Evolutionary conservation across 2,797 vertebrate species (phyloP).

Genomic region (Pipistrellus nathusii): DNA sequence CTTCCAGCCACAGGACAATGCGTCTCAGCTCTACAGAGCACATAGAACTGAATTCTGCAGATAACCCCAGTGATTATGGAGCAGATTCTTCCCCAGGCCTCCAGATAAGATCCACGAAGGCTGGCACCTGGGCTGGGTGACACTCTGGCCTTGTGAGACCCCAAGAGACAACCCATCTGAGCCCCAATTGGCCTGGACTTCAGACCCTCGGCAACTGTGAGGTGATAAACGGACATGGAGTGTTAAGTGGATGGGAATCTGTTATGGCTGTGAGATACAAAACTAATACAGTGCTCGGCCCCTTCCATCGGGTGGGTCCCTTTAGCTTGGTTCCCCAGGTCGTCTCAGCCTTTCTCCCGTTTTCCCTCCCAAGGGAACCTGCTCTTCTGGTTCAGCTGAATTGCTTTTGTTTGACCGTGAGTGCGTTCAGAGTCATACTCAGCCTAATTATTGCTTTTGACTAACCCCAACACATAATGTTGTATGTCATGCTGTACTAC

Average conservation of each 20-base stretch:
- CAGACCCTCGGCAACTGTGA: accelerated
- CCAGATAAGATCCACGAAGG: neutral
- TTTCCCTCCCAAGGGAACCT: neutral
- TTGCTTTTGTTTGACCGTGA: constrained; percentile 77
- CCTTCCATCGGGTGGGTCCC: neutral
- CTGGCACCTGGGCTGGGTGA: neutral
- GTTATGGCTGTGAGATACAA: accelerated
- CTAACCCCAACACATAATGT: constrained; percentile 83
- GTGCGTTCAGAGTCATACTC: constrained; percentile 61
- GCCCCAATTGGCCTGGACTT: neutral
- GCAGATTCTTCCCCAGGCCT: neutral
- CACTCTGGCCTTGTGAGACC: neutral
- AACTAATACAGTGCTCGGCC: accelerated
- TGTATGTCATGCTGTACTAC: constrained; percentile 85
- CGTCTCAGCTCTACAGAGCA: no score
- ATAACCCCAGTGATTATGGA: no score
- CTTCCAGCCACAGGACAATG: neutral
- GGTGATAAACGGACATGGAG: accelerated
- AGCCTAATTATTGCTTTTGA: constrained; percentile 86
- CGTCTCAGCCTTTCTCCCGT: accelerated
- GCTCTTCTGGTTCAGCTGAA: neutral
- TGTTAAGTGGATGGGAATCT: neutral
- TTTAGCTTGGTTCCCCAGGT: neutral
- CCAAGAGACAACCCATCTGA: neutral
- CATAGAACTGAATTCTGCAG: neutral